phyloP scores from a whole-genome alignment of 2,888 invertebrate species.

The Atethmia centrago region DNA sequence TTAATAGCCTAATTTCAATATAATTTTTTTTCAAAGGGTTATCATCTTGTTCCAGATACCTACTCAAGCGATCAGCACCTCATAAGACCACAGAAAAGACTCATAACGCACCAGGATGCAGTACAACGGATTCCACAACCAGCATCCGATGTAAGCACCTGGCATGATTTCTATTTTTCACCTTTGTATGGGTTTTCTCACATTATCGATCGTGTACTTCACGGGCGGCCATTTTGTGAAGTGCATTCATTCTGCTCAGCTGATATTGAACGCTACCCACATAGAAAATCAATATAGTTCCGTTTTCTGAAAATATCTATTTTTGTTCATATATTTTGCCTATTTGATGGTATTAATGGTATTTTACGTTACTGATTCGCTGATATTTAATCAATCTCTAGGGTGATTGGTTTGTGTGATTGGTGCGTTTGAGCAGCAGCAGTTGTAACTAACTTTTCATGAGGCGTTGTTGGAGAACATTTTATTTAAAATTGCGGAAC shows the following conservation, averaged over 20 bases:
- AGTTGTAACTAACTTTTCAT: slow-evolving; percentile 5
- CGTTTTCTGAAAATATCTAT: slow-evolving; percentile 25
- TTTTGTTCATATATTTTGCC: not conserved
- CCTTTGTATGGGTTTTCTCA: slow-evolving; percentile 30
- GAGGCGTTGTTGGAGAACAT: slow-evolving; percentile 12
- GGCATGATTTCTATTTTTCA: slow-evolving; percentile 35
- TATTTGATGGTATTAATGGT: not conserved
- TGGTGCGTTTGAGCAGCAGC: too few species aligned
- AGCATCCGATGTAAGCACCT: slow-evolving; percentile 87
- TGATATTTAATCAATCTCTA: not conserved
- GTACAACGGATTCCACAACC: slow-evolving; percentile 89
- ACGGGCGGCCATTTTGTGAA: slow-evolving; percentile 89
- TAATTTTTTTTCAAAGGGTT: slow-evolving; percentile 26
- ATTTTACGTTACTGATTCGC: not conserved
- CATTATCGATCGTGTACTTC: slow-evolving; percentile 64
- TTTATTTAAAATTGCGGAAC: not conserved
- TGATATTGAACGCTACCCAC: slow-evolving; percentile 78
- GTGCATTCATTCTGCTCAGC: slow-evolving; percentile 79
- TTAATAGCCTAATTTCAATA: slow-evolving; percentile 13
- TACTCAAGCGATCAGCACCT: slow-evolving; percentile 82
- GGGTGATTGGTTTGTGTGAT: not conserved
- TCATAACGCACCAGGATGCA: slow-evolving; percentile 82
- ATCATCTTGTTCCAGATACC: slow-evolving; percentile 83
- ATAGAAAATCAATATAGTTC: slow-evolving; percentile 69
- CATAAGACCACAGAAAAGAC: slow-evolving; percentile 75